Evolutionary conservation across 2,888 invertebrate species (phyloP).

Genomic region (Melikaiella ostensackeni): DNA sequence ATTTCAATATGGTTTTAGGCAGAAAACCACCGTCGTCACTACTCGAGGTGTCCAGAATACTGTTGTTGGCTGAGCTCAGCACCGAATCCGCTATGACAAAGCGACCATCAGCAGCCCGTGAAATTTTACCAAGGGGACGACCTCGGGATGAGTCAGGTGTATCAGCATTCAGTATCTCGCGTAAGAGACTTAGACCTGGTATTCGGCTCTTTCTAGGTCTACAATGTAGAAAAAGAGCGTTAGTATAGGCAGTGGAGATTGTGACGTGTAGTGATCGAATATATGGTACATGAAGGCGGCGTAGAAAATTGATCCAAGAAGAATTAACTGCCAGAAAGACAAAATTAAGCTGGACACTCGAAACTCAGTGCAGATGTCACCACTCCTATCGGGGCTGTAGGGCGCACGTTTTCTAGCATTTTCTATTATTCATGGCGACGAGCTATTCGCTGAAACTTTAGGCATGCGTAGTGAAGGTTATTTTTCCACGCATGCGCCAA

Average conservation of each 20-base stretch:
- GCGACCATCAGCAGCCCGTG: slow-evolving; percentile 86
- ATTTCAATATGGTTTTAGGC: slow-evolving; percentile 80
- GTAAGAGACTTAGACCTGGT: slow-evolving; percentile 91
- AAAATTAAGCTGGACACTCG: too few relatives aligned
- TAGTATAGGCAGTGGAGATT: slow-evolving; percentile 53
- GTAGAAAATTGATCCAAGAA: not conserved
- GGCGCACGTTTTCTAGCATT: too few relatives aligned
- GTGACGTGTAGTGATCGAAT: not conserved
- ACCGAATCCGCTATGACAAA: slow-evolving; percentile 83
- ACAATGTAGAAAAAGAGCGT: slow-evolving; percentile 68
- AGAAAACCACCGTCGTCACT: slow-evolving; percentile 93
- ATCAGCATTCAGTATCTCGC: slow-evolving; percentile 80
- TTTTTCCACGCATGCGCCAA: too few relatives aligned
- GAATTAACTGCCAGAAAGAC: too few relatives aligned
- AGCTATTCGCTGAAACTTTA: too few relatives aligned
- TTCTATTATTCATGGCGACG: too few relatives aligned
- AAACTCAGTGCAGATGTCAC: too few relatives aligned
- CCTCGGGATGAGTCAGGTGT: slow-evolving; percentile 74
- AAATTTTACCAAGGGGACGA: slow-evolving; percentile 83
- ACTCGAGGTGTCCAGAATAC: slow-evolving; percentile 81
- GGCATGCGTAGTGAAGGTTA: too few relatives aligned
- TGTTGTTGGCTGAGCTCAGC: slow-evolving; percentile 79
- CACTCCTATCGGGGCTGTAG: too few relatives aligned
- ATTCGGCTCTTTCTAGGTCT: slow-evolving; percentile 96
- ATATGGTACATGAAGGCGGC: not conserved